Conservation (phyloP, 2,888 invertebrate genomes). For the Spicauda simplicius region DNA sequence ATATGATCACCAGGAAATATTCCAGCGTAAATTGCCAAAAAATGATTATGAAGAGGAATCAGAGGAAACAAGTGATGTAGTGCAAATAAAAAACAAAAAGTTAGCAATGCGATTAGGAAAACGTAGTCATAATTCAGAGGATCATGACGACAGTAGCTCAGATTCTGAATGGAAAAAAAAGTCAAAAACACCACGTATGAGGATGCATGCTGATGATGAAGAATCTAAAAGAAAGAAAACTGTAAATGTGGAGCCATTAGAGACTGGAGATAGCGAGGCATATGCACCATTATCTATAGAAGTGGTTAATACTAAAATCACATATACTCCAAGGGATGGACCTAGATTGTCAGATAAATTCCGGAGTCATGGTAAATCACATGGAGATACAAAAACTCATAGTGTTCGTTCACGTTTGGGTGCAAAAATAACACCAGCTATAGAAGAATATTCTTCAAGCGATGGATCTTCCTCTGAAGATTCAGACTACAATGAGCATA, state of each 20-base stretch:
- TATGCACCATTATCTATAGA: slow-evolving; percentile 77
- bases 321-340: slow-evolving; percentile 58
- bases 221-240: slow-evolving; percentile 85
- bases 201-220: slow-evolving; percentile 96
- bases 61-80: slow-evolving; percentile 50
- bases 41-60: slow-evolving; percentile 58
- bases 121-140: slow-evolving; percentile 58
- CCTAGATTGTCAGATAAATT: slow-evolving; percentile 73
- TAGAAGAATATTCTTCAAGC: slow-evolving; percentile 53
- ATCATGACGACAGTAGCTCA: slow-evolving; percentile 73
- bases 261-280: slow-evolving; percentile 49
- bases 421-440: slow-evolving; percentile 55
- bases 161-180: slow-evolving; percentile 85
- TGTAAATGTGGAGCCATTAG: slow-evolving; percentile 50
- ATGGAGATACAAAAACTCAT: slow-evolving; percentile 43
- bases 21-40: slow-evolving; percentile 63
- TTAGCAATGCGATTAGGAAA: slow-evolving; percentile 74
- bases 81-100: slow-evolving; percentile 67
- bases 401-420: slow-evolving; percentile 70
- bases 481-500: slow-evolving; percentile 59
- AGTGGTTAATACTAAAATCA: slow-evolving; percentile 64
- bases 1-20: slow-evolving; percentile 86
- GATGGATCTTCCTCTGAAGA: slow-evolving; percentile 62
- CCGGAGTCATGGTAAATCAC: slow-evolving; percentile 53
- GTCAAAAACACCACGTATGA: slow-evolving; percentile 89